Base-by-base conservation (phyloP, 1,140 invertebrate genomes). In the Neocloeon triangulifer region DNA sequence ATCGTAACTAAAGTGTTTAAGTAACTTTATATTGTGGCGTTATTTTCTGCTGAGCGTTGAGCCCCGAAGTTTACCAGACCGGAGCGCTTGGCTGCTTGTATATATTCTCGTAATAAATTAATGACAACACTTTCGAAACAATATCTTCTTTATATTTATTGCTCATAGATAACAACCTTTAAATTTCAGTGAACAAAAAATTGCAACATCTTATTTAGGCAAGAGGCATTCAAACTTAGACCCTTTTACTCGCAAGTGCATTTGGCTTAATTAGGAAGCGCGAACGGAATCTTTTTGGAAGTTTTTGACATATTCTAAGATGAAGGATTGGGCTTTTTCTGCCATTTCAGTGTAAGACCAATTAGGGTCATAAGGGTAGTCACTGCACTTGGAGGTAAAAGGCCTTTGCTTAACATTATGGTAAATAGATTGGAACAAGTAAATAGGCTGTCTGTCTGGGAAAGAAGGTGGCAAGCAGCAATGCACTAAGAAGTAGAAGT, bases 241-340 rank as follows among this genome's bases (percentile, higher is more conserved):
- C n/a, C n/a, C n/a, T n/a, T n/a, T n/a, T n/a, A n/a, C n/a, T n/a
- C n/a, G n/a, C n/a, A n/a, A n/a, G n/a, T n/a, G n/a, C n/a, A n/a
- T n/a, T n/a, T n/a, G n/a, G n/a, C n/a, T n/a, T n/a, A n/a, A n/a
- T n/a, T n/a, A n/a, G n/a, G n/a, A n/a, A n/a, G n/a, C n/a, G 16
- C 33, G 29, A 25, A 36, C 21, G 14, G 35, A 36, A n/a, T 25
- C 25, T 16, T 19, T 34, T 26, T 36, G 35, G 26, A 36, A 36
- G 7, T 15, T 19, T 23, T 36, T 31, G 8, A 32, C 30, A 14
- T 36, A 32, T 4, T 25, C 30, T 10, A n/a, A 19, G 2, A 36
- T 29, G 18, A 10, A 36, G 9, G n/a, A 6, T 19, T 20, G 27
- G 8, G 35, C 35, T 25, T 31, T 20, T n/a, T 32, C 31, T 5